Base-by-base conservation (phyloP, 2,113 vertebrate genomes). In the Acinonyx jubatus region DNA sequence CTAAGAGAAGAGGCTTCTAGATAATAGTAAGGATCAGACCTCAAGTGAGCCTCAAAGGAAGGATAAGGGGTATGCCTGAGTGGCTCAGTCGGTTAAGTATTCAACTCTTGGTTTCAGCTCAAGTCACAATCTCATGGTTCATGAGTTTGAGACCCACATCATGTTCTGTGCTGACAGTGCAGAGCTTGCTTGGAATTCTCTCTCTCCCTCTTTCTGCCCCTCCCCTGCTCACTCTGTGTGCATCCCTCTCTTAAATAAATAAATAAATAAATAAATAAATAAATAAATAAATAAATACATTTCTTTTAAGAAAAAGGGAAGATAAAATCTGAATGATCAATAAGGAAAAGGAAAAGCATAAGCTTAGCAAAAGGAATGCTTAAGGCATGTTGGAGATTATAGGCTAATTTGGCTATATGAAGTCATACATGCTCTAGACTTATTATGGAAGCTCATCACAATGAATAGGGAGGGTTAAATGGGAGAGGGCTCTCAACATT, bases 391-490 rank as follows among this genome's bases (percentile, higher is more conserved):
- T n/a, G 91, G 48, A 85, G 61, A 50, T 29, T 66, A 88, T 7
- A 65, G 65, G 29, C 27, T 92, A 74, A 81, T 55, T 78, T 82
- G 57, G 41, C 52, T 41, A 5, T 45, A 66, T 73, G 16, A 92
- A 81, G 41, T 73, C 57, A 92, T 23, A 87, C 31, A 80, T 48
- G 29, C 48, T 82, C 25, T 57, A 81, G 41, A 94, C n/a, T 71
- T 91, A 91, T 71, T 91, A 91, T 7, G 9, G 82, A 87, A 81
- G 41, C 33, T 94, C 57, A 81, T 73, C 66, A 96, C 61, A 52
- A 81, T 57, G 23, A 94, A 87, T 11, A 89, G 31, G 23, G 9
- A 92, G 16, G 38, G 57, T 38, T 89, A 93, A 93, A 89, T 31
- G 57, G 21, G 31, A 88, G 33, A 85, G 21, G 11, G 11, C 41